These are phyloP conservation scores for Diphyllodes magnificus DNA, from an alignment of 2,113 vertebrate genomes.

Conservation along the genomic window DNA sequence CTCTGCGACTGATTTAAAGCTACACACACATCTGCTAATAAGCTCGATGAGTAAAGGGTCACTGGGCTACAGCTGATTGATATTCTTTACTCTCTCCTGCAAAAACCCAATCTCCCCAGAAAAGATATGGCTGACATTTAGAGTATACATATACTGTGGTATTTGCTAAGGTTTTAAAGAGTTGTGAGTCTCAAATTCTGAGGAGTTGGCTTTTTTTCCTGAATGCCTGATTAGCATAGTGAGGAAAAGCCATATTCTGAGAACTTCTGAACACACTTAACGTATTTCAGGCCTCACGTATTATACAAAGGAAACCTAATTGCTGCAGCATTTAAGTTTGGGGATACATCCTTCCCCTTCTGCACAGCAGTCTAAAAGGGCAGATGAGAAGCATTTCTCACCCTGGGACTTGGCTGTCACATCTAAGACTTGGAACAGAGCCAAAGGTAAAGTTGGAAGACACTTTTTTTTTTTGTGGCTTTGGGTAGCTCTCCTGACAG, in stretches of 20 bases:
- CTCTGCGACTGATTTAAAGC: neutral
- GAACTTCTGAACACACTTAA: neutral
- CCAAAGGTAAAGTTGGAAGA: neutral
- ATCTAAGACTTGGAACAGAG: neutral
- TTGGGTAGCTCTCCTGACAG: neutral
- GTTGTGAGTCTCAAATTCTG: neutral
- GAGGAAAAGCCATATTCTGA: neutral
- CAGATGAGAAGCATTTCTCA: neutral
- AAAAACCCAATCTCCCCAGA: neutral
- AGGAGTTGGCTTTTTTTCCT: neutral
- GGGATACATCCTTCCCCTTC: neutral
- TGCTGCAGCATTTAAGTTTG: neutral
- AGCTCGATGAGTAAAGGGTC: neutral
- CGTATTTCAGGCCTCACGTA: neutral
- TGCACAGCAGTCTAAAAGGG: neutral
- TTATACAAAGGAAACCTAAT: neutral
- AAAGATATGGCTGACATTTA: slow-evolving; percentile 22
- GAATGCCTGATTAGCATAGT: neutral
- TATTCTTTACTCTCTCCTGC: neutral
- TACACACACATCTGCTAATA: neutral
- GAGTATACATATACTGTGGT: neutral
- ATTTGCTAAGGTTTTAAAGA: slow-evolving; percentile 30
- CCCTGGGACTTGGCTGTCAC: neutral
- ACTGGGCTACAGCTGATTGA: neutral
- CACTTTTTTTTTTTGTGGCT: neutral